phyloP scores from a whole-genome alignment of 1,140 invertebrate genomes.

The Eurosta solidaginis region DNA sequence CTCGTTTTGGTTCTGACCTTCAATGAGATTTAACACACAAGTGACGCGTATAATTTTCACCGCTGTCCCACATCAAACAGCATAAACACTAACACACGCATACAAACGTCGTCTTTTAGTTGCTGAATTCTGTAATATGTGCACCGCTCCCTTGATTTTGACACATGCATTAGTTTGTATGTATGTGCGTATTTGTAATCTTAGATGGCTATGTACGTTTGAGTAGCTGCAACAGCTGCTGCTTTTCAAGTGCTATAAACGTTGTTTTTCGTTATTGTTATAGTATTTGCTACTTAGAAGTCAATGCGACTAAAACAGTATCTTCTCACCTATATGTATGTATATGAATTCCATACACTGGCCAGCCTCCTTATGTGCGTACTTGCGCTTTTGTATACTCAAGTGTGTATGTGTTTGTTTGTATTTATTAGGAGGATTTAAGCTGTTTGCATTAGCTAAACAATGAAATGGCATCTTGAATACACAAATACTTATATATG shows the following conservation, averaged over 20 bases:
- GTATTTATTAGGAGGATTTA: slow-evolving; percentile 23
- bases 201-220: neutral
- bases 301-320: neutral
- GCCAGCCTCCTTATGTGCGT: neutral
- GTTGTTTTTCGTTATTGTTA: neutral
- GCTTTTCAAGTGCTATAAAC: neutral
- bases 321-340: neutral
- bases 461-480: too few species aligned
- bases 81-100: neutral
- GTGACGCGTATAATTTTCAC: neutral
- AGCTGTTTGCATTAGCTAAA: slow-evolving; percentile 17
- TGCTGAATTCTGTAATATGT: neutral
- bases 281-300: slow-evolving; percentile 3
- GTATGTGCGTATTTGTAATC: neutral
- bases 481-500: neutral
- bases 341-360: neutral
- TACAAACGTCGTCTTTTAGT: neutral
- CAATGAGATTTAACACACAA: neutral
- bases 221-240: slow-evolving; percentile 7
- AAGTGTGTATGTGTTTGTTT: neutral
- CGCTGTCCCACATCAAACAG: neutral
- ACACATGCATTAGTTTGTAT: neutral
- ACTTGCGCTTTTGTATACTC: neutral
- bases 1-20: neutral
- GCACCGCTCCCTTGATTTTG: neutral